Base-by-base conservation (phyloP, 2,888 invertebrate species). In the Pyrrhia umbra region DNA sequence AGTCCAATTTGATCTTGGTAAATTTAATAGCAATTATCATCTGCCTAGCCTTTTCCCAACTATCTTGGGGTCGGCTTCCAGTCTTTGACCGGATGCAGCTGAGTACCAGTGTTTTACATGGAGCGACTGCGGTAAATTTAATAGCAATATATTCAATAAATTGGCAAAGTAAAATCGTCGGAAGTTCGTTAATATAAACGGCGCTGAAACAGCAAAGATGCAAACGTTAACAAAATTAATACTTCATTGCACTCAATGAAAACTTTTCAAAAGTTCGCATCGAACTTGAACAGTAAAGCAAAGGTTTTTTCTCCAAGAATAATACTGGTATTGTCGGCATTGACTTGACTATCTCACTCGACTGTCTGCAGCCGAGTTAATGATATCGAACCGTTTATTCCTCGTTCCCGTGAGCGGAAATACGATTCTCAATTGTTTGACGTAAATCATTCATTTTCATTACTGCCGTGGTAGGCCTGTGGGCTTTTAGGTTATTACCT, bases 391-490 rank as follows among this genome's bases (percentile, higher is more conserved):
- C 47, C 49, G 51, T 57, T 74, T 68, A 52, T 63, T 39, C 34
- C 62, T 63, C 69, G 64, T 30, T 52, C 15, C 57, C 34, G 37
- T 40, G 27, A 73, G 18, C 54, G 63, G 68, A 64, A 68, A 74
- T 64, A 68, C 39, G 59, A 56, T 74, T 60, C 30, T 20, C 40
- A 56, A 59, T 63, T 68, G 54, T 68, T 62, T 68, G 40, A 57
- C 50, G 43, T 49, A 47, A 68, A 68, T 62, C 73, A 51, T 73
- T 72, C 30, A 72, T 71, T 68, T 73, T 49, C 62, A 72, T 62
- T 73, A 73, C 16, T 21, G 30, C 40, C 23, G 23, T 8, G 34
- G 54, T 10, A 42, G 9, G 9, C 21, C 40, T 55, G 27, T 56
- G 56, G 52, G 69, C 52, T 70, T 57, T 69, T 42, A 39, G n/a